Base-by-base conservation (phyloP, 2,888 invertebrate genomes). In the Plagiodera versicolora region DNA sequence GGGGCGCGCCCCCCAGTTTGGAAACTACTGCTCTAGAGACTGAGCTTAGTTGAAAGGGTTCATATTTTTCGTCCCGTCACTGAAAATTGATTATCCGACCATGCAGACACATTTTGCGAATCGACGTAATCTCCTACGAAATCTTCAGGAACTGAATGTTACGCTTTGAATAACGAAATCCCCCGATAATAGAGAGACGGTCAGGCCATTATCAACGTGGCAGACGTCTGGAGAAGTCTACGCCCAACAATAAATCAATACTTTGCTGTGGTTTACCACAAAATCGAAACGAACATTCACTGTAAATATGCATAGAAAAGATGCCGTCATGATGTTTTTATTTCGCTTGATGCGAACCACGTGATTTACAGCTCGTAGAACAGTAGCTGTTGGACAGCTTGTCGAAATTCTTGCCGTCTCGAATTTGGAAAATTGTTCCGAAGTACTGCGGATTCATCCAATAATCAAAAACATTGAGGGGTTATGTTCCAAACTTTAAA, bases 261-360 rank as follows among this genome's bases (percentile, higher is more conserved):
- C n/a, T 11, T 48, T 35, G 46, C 39, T 20, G 32, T 45, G 61
- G 64, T 65, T 65, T 63, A 64, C 67, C 69, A 51, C 66, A 69
- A 66, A 67, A 67, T 67, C 60, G 65, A 65, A 66, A 66, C 61
- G 61, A 60, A 63, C 63, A 66, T 60, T 58, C 58, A 59, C 56
- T 66, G 64, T 69, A 69, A 69, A 69, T 67, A 64, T 63, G 52
- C 51, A 30, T 30, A 20, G 44, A 51, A 46, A 24, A 24, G 44
- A 48, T 46, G 52, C 52, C 60, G 65, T 64, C 67, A 67, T 67
- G 63, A 67, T 67, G 67, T 61, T 60, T 65, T 63, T 63, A 65
- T 65, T 65, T 60, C 56, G 53, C 49, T 50, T 57, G 51, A 52
- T 53, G 49, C 35, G 52, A 52, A 53, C 44, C 44, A 53, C 53